A percentile compares a stretch with the other conserved stretches of the same genome.
phyloP scores from a whole-genome alignment of 2,888 invertebrate species.

The Dryocosmus kuriphilus region DNA sequence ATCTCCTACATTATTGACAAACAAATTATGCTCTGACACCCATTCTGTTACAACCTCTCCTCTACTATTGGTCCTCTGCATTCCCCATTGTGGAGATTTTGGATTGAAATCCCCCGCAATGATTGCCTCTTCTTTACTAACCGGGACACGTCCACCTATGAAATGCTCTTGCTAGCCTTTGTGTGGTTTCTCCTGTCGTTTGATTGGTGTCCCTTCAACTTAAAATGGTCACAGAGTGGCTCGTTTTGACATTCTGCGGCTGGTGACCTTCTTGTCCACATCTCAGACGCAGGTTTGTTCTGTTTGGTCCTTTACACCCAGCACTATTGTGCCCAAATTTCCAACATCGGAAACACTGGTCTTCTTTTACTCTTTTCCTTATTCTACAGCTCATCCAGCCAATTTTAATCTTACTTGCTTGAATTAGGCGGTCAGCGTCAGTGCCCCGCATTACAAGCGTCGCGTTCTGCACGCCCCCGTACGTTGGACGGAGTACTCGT shows the following conservation, averaged over 20 bases:
- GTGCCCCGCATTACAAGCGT: slow-evolving; percentile 40
- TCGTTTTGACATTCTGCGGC: slow-evolving; percentile 48
- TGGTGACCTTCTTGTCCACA: no score
- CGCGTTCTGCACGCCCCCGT: slow-evolving; percentile 48
- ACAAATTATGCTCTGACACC: no score
- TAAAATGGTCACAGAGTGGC: slow-evolving; percentile 51
- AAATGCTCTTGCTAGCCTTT: not conserved
- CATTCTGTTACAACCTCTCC: no score
- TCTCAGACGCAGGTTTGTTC: slow-evolving; percentile 51
- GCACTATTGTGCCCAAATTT: slow-evolving; percentile 47
- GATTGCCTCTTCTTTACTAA: not conserved
- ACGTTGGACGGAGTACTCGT: slow-evolving; percentile 53
- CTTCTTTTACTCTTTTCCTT: slow-evolving; percentile 44
- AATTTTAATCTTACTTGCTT: slow-evolving; percentile 37
- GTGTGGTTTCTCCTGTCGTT: not conserved
- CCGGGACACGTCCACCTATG: not conserved
- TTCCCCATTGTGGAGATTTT: not conserved
- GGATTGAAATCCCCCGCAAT: not conserved
- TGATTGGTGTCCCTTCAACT: slow-evolving; percentile 39
- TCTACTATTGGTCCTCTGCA: no score
- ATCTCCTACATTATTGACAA: not conserved
- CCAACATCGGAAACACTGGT: slow-evolving; percentile 54
- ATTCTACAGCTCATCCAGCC: slow-evolving; percentile 47
- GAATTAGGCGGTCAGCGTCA: not conserved
- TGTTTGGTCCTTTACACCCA: slow-evolving; percentile 52